phyloP scores from a whole-genome alignment of 2,113 vertebrate species.

The Lasiurus cinereus region DNA sequence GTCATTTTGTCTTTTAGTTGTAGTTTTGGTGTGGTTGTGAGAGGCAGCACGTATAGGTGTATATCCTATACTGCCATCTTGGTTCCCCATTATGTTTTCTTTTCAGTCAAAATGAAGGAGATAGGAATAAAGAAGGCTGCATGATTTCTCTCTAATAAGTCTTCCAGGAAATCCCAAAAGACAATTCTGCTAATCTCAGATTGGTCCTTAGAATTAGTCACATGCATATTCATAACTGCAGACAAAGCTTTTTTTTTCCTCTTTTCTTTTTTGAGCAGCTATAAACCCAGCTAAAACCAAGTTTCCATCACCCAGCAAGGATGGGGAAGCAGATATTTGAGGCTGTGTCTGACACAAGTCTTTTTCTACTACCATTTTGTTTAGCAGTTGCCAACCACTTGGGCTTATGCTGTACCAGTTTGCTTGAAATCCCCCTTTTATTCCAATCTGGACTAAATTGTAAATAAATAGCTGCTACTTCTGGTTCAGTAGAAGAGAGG shows the following conservation, averaged over 20 bases:
- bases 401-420: background rate
- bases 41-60: too few species aligned
- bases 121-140: background rate
- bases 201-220: background rate
- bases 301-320: background rate
- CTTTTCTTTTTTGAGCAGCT: background rate
- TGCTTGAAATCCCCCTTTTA: background rate
- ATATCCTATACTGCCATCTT: too few species aligned
- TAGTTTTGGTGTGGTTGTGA: too few species aligned
- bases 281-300: slow-evolving; percentile 30
- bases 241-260: background rate
- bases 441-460: background rate
- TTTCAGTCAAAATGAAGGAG: slow-evolving; percentile 41
- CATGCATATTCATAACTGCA: background rate
- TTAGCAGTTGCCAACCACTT: slow-evolving; percentile 19
- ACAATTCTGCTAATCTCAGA: slow-evolving; percentile 12
- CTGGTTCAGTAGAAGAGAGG: background rate
- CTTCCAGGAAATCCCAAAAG: background rate
- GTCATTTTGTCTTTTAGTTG: too few species aligned
- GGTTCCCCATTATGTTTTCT: background rate
- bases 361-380: background rate
- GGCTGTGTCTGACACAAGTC: background rate
- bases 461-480: slow-evolving; percentile 49
- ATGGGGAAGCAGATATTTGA: background rate
- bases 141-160: background rate